A percentile compares a stretch with the other conserved stretches of the same genome.
These are phyloP conservation scores for Notothenia coriiceps DNA, from an alignment of 2,113 vertebrate genomes.

Conservation along the genomic window DNA sequence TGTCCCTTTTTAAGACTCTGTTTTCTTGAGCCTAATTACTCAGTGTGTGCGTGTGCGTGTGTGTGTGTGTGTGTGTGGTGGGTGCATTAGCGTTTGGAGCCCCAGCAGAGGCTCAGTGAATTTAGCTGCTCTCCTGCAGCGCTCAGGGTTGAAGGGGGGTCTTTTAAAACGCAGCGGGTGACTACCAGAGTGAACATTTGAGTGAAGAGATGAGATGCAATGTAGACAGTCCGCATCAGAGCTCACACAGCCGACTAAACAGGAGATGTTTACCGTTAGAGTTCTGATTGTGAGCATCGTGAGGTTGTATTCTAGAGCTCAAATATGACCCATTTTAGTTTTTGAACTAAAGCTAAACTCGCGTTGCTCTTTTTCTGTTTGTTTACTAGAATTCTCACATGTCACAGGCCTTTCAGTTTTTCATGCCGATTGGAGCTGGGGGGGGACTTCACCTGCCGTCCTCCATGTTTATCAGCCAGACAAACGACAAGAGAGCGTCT, in stretches of 20 bases:
- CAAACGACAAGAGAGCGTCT: slow-evolving; percentile 89
- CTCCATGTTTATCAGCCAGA: slow-evolving; percentile 89
- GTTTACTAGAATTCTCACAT: slow-evolving; percentile 88
- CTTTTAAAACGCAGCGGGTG: slow-evolving; percentile 47
- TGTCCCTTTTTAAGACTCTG: background rate
- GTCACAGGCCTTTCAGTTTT: slow-evolving; percentile 93
- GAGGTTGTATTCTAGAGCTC: background rate
- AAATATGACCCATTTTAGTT: background rate
- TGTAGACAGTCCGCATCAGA: background rate
- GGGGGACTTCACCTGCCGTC: slow-evolving; percentile 91
- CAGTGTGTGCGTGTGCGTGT: slow-evolving; percentile 3
- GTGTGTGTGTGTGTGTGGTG: background rate
- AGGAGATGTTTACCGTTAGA: no score
- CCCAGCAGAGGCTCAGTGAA: slow-evolving; percentile 53
- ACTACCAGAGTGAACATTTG: slow-evolving; percentile 23
- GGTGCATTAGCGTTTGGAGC: slow-evolving; percentile 44
- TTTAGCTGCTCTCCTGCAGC: slow-evolving; percentile 49
- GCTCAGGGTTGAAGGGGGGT: slow-evolving; percentile 53
- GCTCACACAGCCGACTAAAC: background rate
- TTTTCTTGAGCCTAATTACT: no score
- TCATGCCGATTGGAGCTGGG: slow-evolving; percentile 90
- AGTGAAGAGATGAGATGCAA: slow-evolving; percentile 4
- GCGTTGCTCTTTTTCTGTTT: slow-evolving; percentile 16
- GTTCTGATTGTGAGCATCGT: no score
- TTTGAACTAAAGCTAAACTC: background rate